Evolutionary conservation across 2,113 vertebrate genomes (phyloP), one percentile per base, ranked within the genome.

Genomic region (Lagopus leucura): DNA sequence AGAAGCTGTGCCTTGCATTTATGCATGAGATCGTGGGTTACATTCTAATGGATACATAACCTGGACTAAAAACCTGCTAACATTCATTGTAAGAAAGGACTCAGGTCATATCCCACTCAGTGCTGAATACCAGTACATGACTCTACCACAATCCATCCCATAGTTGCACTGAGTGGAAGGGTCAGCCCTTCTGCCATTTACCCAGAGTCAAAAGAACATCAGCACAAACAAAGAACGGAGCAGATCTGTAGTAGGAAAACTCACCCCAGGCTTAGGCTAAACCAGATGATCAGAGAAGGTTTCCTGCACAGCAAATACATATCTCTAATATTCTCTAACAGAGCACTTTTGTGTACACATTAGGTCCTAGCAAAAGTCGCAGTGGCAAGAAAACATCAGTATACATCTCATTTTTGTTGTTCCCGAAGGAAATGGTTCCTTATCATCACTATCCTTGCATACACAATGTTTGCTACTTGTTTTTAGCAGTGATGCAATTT

Each of bases 401-500:
- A 57, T 18, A 1, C 2, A 7, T 21, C 34, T 72, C 82, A 27
- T 43, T 82, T 87, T 66, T 75, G 16, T 12, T 10, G 19, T 10
- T 89, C 47, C 67, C 77, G 54, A 77, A 63, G 10, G 38, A 70
- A 52, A 74, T 11, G 42, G n/a, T 75, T 90, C 75, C 85, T 82
- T 82, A 48, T 67, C 84, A 91, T 91, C 60, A 30, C 73, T 86
- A 65, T 43, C 65, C 92, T 65, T 74, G 76, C 78, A 88, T 20
- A 81, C n/a, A 70, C 75, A 76, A 21, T 12, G 54, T 78, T 91
- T 89, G 75, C 76, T 73, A 18, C 63, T 92, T 88, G 87, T 87
- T 93, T 84, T 86, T 92, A 9, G 70, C 74, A 85, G 89, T 93
- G 75, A 95, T 71, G 84, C 54, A 82, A 89, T 38, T 48, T 42